These are phyloP conservation scores for Noctua janthe DNA, from an alignment of 2,888 invertebrate genomes.

Conservation along the genomic window DNA sequence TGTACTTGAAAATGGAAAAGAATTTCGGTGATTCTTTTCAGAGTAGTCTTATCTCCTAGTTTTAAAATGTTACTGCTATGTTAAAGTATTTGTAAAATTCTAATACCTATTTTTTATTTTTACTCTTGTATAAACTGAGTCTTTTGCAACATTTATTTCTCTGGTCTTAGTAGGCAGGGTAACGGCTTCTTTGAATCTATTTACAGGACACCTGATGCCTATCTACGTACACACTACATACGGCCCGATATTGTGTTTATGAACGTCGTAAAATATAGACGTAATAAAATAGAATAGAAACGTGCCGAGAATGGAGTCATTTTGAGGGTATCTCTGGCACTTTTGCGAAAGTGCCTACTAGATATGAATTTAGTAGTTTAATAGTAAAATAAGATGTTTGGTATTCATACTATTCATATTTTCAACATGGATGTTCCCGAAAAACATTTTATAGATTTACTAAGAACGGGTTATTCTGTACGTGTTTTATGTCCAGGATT, in stretches of 20 bases:
- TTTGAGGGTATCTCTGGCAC: slow-evolving; percentile 12
- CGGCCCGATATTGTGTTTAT: slow-evolving; percentile 54
- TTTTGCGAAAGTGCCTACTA: slow-evolving; percentile 15
- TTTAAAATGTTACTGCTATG: not conserved
- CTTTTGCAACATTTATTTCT: slow-evolving; percentile 26
- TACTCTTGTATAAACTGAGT: not conserved
- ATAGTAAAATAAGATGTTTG: slow-evolving; percentile 35
- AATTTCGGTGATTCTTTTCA: not conserved
- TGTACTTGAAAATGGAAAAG: not conserved
- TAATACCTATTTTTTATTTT: not conserved
- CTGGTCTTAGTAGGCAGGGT: not conserved
- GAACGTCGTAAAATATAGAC: slow-evolving; percentile 52
- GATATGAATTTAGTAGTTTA: slow-evolving; percentile 37
- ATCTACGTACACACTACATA: slow-evolving; percentile 38
- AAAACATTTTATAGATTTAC: not conserved
- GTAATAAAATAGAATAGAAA: slow-evolving; percentile 48
- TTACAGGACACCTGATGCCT: slow-evolving; percentile 67
- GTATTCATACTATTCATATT: slow-evolving; percentile 7
- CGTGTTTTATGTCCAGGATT: not conserved
- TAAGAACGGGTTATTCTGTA: not conserved
- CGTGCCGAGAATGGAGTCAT: slow-evolving; percentile 34
- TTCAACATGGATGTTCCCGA: not conserved
- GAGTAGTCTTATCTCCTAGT: not conserved
- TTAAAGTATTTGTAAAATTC: not conserved
- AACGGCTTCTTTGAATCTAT: slow-evolving; percentile 61